Base-by-base conservation (phyloP, 2,888 invertebrate species). In the Yponomeuta cagnagella region DNA sequence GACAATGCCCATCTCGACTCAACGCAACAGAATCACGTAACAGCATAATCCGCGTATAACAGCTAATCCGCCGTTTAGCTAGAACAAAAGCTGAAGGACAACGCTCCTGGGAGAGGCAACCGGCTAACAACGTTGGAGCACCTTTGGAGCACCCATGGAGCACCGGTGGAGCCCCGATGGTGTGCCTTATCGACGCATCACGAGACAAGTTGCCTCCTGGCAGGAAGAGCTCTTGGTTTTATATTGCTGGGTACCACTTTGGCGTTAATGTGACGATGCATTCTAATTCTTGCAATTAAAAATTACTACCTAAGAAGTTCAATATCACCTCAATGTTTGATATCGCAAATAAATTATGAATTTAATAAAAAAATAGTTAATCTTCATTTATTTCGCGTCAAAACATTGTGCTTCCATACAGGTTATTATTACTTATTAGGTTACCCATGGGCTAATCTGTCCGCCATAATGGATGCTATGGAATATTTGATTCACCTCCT, bases 131-230 rank as follows among this genome's bases (percentile, higher is more conserved):
- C 23, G 30, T 12, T 23, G 33, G 70, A n/a, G 63, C 63, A 10
- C 30, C 52, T 23, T 15, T 48, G n/a, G 58, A 67, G 70, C 58
- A 48, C 58, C 12, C 33, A 10, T 9, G 63, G 67, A 15, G 58
- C 58, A 10, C 31, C 70, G 48, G 37, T 33, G n/a, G 37, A 68
- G 48, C 68, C 30, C n/a, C 48, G 68, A 43, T 23, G 63, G 78
- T 76, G 77, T 82, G 82, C 80, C 78, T 81, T 82, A 82, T 82
- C 82, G 74, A 74, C 69, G 74, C 80, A 81, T 82, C 82, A 74
- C 70, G 73, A 69, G 68, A 70, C 70, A 30, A 68, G 68, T 68
- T 65, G 31, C 30, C 23, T 23, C 31, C 10, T 33, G 37, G 63
- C 70, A 63, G 37, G 15, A 43, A n/a, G 37, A n/a, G n/a, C n/a